Conservation (phyloP, 2,888 invertebrate genomes). For the Idaea dimidiata region DNA sequence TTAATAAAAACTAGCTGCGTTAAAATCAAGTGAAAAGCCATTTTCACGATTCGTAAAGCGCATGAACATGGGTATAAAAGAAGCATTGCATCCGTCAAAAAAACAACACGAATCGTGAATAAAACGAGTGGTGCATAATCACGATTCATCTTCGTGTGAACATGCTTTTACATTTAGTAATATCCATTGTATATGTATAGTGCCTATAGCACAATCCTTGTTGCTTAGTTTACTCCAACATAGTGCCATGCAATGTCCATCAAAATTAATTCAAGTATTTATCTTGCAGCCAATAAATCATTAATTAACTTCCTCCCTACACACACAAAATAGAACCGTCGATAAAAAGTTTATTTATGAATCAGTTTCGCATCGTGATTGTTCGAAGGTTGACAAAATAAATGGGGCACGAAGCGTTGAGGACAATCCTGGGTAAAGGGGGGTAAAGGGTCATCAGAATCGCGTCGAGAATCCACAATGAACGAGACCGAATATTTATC, state of each 20-base stretch:
- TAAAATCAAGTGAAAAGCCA: too few species aligned
- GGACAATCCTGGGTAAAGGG: conserved; percentile 44
- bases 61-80: too few species aligned
- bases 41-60: too few species aligned
- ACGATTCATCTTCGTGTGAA: too few species aligned
- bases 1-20: too few species aligned
- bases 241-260: neutral
- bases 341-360: conserved; percentile 40
- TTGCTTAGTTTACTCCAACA: neutral
- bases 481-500: conserved; percentile 50
- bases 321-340: conserved; percentile 1
- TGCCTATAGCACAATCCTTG: too few species aligned
- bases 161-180: too few species aligned
- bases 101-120: too few species aligned
- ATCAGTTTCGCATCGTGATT: conserved; percentile 44
- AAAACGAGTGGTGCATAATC: too few species aligned
- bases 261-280: neutral
- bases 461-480: conserved; percentile 58
- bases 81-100: too few species aligned
- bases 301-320: neutral
- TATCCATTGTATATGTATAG: too few species aligned
- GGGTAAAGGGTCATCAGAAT: conserved; percentile 49
- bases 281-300: neutral
- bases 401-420: conserved; percentile 38
- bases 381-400: conserved; percentile 32